Base-by-base conservation (phyloP, 92 coral and sea anemone species). In the Porites cylindrica region DNA sequence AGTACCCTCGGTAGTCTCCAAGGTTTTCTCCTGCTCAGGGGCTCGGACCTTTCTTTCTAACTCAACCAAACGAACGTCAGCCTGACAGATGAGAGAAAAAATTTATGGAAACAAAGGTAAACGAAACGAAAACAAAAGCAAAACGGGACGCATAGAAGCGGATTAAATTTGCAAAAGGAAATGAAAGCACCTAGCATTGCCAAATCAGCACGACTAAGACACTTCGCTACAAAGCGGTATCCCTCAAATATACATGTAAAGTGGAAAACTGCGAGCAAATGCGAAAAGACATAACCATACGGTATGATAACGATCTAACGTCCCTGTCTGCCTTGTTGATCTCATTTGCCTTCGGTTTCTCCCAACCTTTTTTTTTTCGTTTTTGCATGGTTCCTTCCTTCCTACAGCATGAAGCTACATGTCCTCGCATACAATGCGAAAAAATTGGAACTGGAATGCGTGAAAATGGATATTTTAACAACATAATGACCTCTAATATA, bases 1-100 rank as follows among this genome's bases (percentile, higher is more conserved):
- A 18, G 90, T 78, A 23, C 79, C 53, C 66, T 68, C 73, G 9
- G 85, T 58, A 51, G 62, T 60, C 29, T 87, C 81, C 26, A 51
- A 26, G 2, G 81, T 7, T 53, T 68, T 66, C 26, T 20, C 63
- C n/a, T 71, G 79, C 73, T 70, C 79, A 4, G 79, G 61, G 12
- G 2, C 26, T 53, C 18, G 2, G 29, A 72, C n/a, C 54, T 79
- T 79, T 13, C 75, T 68, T 23, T 79, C 86, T 43, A 87, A 54
- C 23, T 50, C 32, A 7, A 8, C 32, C 60, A 73, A 73, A 29
- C 76, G 56, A 72, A 43, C 59, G 18, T 47, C 76, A 18, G 26
- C 16, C 60, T 43, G 7, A 51, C 2, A 8, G 18, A 9, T 1
- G 76, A 43, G 17, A 71, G 17, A 43, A 2, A 50, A 71, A 72